Base-by-base conservation (phyloP, 2,113 vertebrate species). In the Muntiacus reevesi region DNA sequence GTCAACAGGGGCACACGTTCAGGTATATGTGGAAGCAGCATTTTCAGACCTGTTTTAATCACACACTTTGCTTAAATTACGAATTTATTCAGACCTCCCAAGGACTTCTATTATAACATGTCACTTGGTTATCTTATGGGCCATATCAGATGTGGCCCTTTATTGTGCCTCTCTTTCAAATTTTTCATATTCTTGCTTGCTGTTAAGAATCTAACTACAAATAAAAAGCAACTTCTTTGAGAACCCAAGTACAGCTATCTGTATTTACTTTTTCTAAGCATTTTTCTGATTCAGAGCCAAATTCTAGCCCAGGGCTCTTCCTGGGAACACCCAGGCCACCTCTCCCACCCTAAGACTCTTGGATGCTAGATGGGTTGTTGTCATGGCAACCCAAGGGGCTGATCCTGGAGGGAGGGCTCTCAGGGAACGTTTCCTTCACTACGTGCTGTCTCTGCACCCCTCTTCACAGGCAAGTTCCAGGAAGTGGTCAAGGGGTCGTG, bases 21-120 rank as follows among this genome's bases (percentile, higher is more conserved):
- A 27, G 45, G 60, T 25, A 52, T 1, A 2, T 1, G 13, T 2
- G 9, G 12, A 16, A 2, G 5, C 6, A 59, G 54, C 47, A 14
- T 21, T 55, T 45, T 52, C 0, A 52, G 47, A 57, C 10, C 47
- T 36, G 23, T 52, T 62, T 86, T 54, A 10, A 55, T 10, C 27
- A 17, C 2, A 8, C 0, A 5, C 27, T 57, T 45, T 27, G 3
- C 33, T 25, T 16, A 33, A 36, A 78, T 16, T 6, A 17, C 8
- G 28, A 12, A 0, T 9, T 4, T 3, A 19, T 1, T 54, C 21
- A 17, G 21, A 74, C 81, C 27, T 17, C 0, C 33, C 10, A 36
- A 36, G 9, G 10, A 33, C 47, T n/a, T 54, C n/a, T 12, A 15
- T 2, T 33, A 12, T 13, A 43, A 7, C 0, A 17, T 3, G 3